phyloP scores from a whole-genome alignment of 2,888 invertebrate species.

The Lepidochitona cinerea region DNA sequence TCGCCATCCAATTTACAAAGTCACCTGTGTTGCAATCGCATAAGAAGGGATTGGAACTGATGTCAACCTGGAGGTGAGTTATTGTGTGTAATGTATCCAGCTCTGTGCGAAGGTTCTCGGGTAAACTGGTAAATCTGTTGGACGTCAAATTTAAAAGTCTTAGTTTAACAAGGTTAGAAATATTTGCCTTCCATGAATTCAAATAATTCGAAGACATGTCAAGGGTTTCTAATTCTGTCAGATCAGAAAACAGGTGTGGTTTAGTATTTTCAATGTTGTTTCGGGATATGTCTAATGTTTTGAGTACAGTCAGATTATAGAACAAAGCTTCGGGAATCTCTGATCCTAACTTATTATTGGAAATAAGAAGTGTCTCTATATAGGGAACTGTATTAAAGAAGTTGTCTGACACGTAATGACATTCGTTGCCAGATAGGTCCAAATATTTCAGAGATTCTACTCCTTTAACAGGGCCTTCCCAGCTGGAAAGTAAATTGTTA shows the following conservation, averaged over 20 bases:
- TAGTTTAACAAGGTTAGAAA: not conserved
- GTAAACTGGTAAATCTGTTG: constrained; percentile 2
- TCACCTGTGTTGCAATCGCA: constrained; percentile 23
- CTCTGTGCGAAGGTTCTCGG: constrained; percentile 1
- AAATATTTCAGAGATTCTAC: constrained; percentile 12
- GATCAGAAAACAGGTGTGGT: constrained; percentile 5
- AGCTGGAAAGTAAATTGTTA: not conserved
- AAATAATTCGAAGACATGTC: constrained; percentile 16
- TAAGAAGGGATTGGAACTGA: constrained; percentile 21
- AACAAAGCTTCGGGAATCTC: not conserved
- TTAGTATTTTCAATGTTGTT: constrained; percentile 11
- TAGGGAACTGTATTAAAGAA: not conserved
- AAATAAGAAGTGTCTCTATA: not conserved
- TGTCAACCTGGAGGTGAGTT: constrained; percentile 3
- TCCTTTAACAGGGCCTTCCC: constrained; percentile 10
- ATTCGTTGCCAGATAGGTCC: not conserved
- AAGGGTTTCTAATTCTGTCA: constrained; percentile 13
- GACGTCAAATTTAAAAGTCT: constrained; percentile 13
- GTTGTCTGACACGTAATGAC: not conserved
- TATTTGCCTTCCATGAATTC: not conserved
- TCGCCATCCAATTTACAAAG: constrained; percentile 28
- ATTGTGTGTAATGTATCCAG: not conserved
- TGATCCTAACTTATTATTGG: not conserved
- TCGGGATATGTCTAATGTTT: constrained; percentile 13
- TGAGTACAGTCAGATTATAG: not conserved